Evolutionary conservation across 1,140 invertebrate species (phyloP).

Genomic region (Chironomus striatipennis): DNA sequence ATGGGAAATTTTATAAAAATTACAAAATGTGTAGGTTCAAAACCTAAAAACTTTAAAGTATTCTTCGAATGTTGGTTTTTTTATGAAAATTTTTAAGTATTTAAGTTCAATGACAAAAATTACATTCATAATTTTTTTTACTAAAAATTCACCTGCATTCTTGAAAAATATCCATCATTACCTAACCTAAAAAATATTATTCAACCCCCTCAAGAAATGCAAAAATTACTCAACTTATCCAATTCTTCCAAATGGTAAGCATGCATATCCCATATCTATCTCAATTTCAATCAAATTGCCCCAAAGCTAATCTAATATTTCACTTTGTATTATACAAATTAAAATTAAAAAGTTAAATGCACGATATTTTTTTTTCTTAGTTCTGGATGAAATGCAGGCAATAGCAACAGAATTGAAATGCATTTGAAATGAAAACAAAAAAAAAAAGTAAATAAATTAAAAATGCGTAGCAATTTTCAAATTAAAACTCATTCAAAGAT

Average conservation of each 20-base stretch:
- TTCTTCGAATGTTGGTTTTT: too few relatives aligned
- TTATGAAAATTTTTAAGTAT: too few relatives aligned
- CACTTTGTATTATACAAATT: background rate
- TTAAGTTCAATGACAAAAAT: too few relatives aligned
- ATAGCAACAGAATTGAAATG: background rate
- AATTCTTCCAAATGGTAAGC: too few relatives aligned
- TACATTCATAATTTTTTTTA: too few relatives aligned
- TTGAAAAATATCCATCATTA: background rate
- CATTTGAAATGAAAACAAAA: background rate
- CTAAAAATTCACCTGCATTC: background rate
- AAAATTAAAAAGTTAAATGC: background rate
- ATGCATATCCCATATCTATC: too few relatives aligned
- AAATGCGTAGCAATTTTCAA: constrained; percentile 8
- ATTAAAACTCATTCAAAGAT: background rate
- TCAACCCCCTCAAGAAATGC: background rate
- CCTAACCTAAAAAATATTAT: background rate
- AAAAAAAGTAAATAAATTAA: background rate
- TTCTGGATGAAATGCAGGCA: background rate
- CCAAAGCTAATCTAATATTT: constrained; percentile 1
- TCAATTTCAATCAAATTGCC: background rate
- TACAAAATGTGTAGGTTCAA: too few relatives aligned
- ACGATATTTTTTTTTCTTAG: too few relatives aligned
- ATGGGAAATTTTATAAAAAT: too few relatives aligned
- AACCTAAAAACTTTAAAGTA: too few relatives aligned
- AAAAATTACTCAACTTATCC: too few relatives aligned